Evolutionary conservation across 2,888 invertebrate species (phyloP).

Genomic region (Drosophila niveifrons): DNA sequence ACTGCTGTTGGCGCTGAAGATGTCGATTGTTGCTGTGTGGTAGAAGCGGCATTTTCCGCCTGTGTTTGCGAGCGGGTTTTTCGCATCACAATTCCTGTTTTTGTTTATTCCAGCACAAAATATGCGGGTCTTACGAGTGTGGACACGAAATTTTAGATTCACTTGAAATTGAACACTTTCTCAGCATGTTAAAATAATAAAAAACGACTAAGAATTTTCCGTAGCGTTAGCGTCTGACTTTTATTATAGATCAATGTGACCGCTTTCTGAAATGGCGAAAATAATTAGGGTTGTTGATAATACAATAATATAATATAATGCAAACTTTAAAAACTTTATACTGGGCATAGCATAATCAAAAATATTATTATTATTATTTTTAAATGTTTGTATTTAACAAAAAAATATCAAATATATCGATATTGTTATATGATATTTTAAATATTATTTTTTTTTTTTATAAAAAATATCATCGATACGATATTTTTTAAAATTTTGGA

Average conservation of each 20-base stretch:
- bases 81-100: constrained; percentile 80
- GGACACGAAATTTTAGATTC: constrained; percentile 22
- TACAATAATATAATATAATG: too few species aligned
- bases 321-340: too few species aligned
- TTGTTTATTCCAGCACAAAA: constrained; percentile 46
- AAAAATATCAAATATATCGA: too few species aligned
- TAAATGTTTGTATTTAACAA: too few species aligned
- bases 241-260: constrained; percentile 44
- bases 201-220: constrained; percentile 40
- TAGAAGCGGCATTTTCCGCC: constrained; percentile 83
- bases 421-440: too few species aligned
- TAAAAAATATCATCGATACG: too few species aligned
- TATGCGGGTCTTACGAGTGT: constrained; percentile 37
- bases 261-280: constrained; percentile 23
- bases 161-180: constrained; percentile 32
- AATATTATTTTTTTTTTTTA: too few species aligned
- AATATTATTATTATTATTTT: too few species aligned
- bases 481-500: too few species aligned
- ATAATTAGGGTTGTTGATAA: too few species aligned
- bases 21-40: constrained; percentile 52
- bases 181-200: constrained; percentile 45
- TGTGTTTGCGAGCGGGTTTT: constrained; percentile 85
- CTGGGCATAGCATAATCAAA: too few species aligned
- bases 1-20: constrained; percentile 51
- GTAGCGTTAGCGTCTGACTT: constrained; percentile 66